Evolutionary conservation across 2,888 invertebrate species (phyloP).

Genomic region (Scaptomyza tumidula): DNA sequence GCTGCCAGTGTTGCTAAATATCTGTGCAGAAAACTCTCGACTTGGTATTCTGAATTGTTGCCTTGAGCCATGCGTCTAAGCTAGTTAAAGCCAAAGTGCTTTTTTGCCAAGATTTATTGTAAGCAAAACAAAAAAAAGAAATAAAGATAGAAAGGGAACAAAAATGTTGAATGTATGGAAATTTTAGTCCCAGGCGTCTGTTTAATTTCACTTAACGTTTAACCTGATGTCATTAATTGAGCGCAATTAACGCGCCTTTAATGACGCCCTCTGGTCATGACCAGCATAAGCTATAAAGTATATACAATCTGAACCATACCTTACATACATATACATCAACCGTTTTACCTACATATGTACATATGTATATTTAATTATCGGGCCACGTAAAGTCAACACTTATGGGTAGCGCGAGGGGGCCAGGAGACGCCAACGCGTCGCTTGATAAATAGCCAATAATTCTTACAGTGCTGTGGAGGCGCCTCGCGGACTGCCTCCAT

Average conservation of each 20-base stretch:
- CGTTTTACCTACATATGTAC: slow-evolving; percentile 60
- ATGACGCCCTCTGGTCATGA: slow-evolving; percentile 50
- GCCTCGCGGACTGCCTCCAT: slow-evolving; percentile 41
- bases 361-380: slow-evolving; percentile 74
- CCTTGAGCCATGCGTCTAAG: slow-evolving; percentile 18
- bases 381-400: slow-evolving; percentile 60
- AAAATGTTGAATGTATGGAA: slow-evolving; percentile 25
- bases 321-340: slow-evolving; percentile 3
- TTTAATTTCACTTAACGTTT: slow-evolving; percentile 79
- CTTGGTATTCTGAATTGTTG: slow-evolving; percentile 2
- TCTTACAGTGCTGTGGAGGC: slow-evolving; percentile 67
- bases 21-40: slow-evolving; percentile 19
- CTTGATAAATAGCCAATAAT: slow-evolving; percentile 81
- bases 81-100: slow-evolving; percentile 52
- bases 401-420: background rate
- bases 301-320: slow-evolving; percentile 5
- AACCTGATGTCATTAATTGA: slow-evolving; percentile 79
- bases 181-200: slow-evolving; percentile 62
- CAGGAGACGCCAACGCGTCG: slow-evolving; percentile 59
- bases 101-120: slow-evolving; percentile 58
- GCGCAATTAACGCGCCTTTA: slow-evolving; percentile 76
- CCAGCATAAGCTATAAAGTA: slow-evolving; percentile 19
- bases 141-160: slow-evolving; percentile 10
- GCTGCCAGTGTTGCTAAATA: slow-evolving; percentile 22
- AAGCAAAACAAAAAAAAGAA: background rate